Base-by-base conservation (phyloP, 2,888 invertebrate species). In the Callimorpha dominula region DNA sequence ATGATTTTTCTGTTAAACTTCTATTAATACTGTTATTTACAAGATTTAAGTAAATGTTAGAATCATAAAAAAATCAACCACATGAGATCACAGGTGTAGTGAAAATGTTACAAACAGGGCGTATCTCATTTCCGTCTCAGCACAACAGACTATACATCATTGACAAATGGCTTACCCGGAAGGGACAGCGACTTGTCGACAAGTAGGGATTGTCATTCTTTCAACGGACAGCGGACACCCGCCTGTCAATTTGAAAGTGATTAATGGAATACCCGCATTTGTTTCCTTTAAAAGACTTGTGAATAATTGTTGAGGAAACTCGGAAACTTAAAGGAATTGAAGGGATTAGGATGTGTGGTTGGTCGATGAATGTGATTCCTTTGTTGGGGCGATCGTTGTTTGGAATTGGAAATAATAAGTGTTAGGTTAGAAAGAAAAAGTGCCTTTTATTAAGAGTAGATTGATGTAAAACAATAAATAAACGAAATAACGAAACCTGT, bases 101-200 rank as follows among this genome's bases (percentile, higher is more conserved):
- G 74, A 77, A 81, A 84, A 76, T 57, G 77, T 70, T 79, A 85
- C 84, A 85, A 88, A 85, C 84, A 78, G 85, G 82, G 83, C 81
- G 79, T 79, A 78, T 86, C 86, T 86, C 85, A 88, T 87, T 86
- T 85, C 79, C 85, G 77, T 81, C 82, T 80, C 71, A 70, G 52
- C 65, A 74, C 62, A 77, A 69, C 71, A 68, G 65, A 40, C 66
- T 52, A 83, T 87, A 85, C 83, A 86, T 83, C 79, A 84, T 85
- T 91, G 92, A 93, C 92, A 92, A 93, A 93, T 93, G 88, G 88
- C 81, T 76, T 79, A 72, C 85, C 88, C 85, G 86, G 82, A 86
- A 83, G 82, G 87, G 87, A 89, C 86, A 82, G 82, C 60, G 68
- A 79, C 80, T 81, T 72, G 77, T 72, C 82, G 85, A 78, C 81